phyloP scores from a whole-genome alignment of 2,888 invertebrate genomes.

The Campopleginae sp. region DNA sequence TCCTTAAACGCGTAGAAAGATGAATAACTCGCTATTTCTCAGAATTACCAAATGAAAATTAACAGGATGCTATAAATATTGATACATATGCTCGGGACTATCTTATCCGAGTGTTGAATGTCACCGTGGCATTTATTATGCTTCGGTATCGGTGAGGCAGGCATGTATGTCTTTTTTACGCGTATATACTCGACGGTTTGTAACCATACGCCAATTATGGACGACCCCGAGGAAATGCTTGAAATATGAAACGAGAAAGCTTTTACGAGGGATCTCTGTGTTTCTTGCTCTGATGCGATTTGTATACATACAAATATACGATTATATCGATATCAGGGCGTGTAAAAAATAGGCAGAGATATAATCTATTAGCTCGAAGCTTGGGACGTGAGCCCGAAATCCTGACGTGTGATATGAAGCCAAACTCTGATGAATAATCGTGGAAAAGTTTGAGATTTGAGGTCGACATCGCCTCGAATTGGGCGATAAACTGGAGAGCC shows the following conservation, averaged over 20 bases:
- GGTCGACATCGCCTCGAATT: too few species aligned
- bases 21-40: constrained; percentile 2
- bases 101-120: constrained; percentile 44
- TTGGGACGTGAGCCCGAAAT: background rate
- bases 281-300: constrained; percentile 39
- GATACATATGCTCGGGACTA: constrained; percentile 62
- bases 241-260: constrained; percentile 79
- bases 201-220: constrained; percentile 84
- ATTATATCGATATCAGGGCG: background rate
- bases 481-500: too few species aligned
- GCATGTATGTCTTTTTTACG: constrained; percentile 61
- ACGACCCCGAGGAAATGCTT: constrained; percentile 74
- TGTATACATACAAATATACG: constrained; percentile 5
- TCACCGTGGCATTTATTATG: constrained; percentile 38
- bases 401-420: background rate
- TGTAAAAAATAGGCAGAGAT: background rate
- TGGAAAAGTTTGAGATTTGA: background rate
- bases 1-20: background rate
- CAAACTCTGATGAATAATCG: background rate
- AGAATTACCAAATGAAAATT: constrained; percentile 50
- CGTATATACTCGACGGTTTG: constrained; percentile 65
- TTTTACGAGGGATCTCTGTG: constrained; percentile 66
- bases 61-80: constrained; percentile 72
- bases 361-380: background rate
- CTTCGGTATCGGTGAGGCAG: constrained; percentile 53